A percentile compares a stretch with the other conserved stretches of the same genome.
Conservation (phyloP, 1,140 invertebrate species). For the Portunus trituberculatus region DNA sequence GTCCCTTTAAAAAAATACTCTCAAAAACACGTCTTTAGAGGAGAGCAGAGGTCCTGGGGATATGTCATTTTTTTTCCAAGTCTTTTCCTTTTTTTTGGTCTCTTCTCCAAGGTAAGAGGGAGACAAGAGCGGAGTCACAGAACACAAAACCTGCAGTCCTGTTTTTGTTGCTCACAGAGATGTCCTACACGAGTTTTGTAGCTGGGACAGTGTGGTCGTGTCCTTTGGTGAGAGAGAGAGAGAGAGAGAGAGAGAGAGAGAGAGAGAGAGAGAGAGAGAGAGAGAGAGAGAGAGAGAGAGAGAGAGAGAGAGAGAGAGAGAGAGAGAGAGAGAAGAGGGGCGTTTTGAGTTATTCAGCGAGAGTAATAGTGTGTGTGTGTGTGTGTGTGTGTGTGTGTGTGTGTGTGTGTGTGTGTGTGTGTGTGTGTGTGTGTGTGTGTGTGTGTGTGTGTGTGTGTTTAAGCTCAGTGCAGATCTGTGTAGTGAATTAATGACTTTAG, state of each 20-base stretch:
- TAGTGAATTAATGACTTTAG: not conserved
- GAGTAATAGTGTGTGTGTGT: not conserved
- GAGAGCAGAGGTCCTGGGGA: no score
- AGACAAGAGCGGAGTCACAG: not conserved
- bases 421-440: not conserved
- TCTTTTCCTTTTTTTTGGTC: not conserved
- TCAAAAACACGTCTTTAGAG: no score
- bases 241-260: conserved; percentile 42
- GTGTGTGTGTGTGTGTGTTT: not conserved
- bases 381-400: conserved; percentile 11
- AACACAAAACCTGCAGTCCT: not conserved
- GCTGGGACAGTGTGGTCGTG: not conserved
- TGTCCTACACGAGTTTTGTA: not conserved
- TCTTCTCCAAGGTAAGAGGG: not conserved
- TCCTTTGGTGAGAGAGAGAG: not conserved
- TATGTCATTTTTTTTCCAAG: no score
- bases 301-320: conserved; percentile 31
- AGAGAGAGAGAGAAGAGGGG: not conserved
- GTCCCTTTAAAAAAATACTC: no score
- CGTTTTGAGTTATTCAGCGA: not conserved
- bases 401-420: conserved; percentile 20
- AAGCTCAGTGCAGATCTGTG: no score
- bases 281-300: conserved; percentile 50
- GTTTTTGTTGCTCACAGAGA: not conserved
- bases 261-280: conserved; percentile 50